A percentile compares a stretch with the other conserved stretches of the same genome.
These are phyloP conservation scores for Liopterus haemorrhoidalis DNA, from an alignment of 2,888 invertebrate species.

Conservation along the genomic window DNA sequence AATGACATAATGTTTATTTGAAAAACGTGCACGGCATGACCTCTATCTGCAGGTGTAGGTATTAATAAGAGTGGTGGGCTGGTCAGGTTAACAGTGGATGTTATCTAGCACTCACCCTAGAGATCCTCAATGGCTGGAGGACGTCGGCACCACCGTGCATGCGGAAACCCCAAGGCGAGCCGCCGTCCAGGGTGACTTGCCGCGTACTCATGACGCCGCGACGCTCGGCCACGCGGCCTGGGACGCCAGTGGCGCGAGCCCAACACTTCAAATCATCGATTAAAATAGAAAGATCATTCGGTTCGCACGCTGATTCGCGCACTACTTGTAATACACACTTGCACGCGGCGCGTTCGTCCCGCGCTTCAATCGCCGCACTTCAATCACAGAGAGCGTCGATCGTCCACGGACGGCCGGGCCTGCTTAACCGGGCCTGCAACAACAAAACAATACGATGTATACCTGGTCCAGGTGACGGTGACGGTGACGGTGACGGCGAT, in stretches of 20 bases:
- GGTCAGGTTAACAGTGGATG: slow-evolving; percentile 9
- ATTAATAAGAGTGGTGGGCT: no score
- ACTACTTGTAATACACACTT: background rate
- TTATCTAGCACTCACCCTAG: slow-evolving; percentile 58
- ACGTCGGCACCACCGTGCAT: slow-evolving; percentile 79
- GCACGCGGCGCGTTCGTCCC: slow-evolving; percentile 4
- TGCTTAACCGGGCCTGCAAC: background rate
- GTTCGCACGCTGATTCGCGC: no score
- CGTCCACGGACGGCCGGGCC: no score
- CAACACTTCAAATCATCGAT: slow-evolving; percentile 14
- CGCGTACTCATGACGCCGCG: slow-evolving; percentile 59
- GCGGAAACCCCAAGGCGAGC: slow-evolving; percentile 84
- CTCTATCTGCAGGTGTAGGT: no score
- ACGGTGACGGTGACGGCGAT: background rate
- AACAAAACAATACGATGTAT: background rate
- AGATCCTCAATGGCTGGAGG: slow-evolving; percentile 71
- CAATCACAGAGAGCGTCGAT: no score
- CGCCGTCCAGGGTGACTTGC: slow-evolving; percentile 71
- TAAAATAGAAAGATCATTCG: slow-evolving; percentile 15
- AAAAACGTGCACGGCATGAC: no score
- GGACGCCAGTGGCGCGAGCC: background rate
- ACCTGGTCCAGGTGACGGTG: background rate
- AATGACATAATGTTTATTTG: no score
- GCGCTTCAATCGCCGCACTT: no score
- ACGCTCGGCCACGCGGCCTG: background rate